phyloP scores from a whole-genome alignment of 2,888 invertebrate genomes.

The Miltochrista miniata region DNA sequence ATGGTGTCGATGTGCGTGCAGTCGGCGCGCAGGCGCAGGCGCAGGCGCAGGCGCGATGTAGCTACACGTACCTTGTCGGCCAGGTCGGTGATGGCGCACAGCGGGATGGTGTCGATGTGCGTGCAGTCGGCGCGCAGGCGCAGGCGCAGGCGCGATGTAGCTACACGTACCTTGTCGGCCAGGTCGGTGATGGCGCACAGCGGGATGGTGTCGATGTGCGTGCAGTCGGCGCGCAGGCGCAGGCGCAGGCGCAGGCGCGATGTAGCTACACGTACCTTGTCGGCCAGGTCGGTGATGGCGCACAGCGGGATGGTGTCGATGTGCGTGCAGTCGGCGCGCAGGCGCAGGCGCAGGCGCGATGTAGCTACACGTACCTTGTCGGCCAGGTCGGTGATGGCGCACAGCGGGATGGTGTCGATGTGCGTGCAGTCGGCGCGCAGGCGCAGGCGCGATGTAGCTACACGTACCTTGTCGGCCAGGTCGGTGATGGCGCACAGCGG shows the following conservation, averaged over 20 bases:
- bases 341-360: slow-evolving; percentile 93
- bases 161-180: too few species aligned
- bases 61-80: too few species aligned
- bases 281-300: slow-evolving; percentile 92
- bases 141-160: slow-evolving; percentile 94
- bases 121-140: slow-evolving; percentile 91
- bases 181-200: slow-evolving; percentile 92
- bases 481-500: slow-evolving; percentile 93
- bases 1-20: slow-evolving; percentile 95
- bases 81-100: slow-evolving; percentile 92
- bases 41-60: slow-evolving; percentile 91
- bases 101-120: slow-evolving; percentile 94
- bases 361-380: too few species aligned
- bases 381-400: slow-evolving; percentile 92
- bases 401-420: slow-evolving; percentile 94
- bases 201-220: slow-evolving; percentile 94
- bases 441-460: too few species aligned
- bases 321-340: slow-evolving; percentile 91
- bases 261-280: too few species aligned
- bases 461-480: too few species aligned
- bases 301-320: slow-evolving; percentile 94
- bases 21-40: slow-evolving; percentile 91
- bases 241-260: slow-evolving; percentile 93
- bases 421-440: slow-evolving; percentile 91
- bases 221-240: slow-evolving; percentile 90